Base-by-base conservation (phyloP, 1,140 invertebrate species). In the Seison nebaliae region DNA sequence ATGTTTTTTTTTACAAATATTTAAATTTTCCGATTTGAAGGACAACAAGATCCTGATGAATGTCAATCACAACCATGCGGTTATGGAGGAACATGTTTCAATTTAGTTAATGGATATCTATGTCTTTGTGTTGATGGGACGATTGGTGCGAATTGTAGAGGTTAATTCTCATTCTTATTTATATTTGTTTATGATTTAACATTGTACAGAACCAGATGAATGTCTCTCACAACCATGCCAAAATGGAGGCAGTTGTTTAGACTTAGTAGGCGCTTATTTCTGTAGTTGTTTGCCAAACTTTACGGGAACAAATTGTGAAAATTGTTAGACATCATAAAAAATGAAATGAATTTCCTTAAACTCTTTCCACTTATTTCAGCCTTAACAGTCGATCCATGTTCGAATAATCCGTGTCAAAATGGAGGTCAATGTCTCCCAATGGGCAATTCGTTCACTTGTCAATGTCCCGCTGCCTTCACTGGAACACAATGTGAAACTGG, bases 1-100 rank as follows among this genome's bases (percentile, higher is more conserved):
- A n/a, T n/a, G n/a, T n/a, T n/a, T n/a, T n/a, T n/a, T n/a, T n/a
- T n/a, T n/a, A n/a, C n/a, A n/a, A n/a, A n/a, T n/a, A n/a, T n/a
- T n/a, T n/a, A n/a, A n/a, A n/a, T n/a, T n/a, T n/a, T n/a, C n/a
- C n/a, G n/a, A n/a, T n/a, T n/a, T n/a, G n/a, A n/a, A n/a, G n/a
- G n/a, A n/a, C n/a, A n/a, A n/a, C n/a, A n/a, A n/a, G 72, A 78
- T 0, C 74, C 93, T 22, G 50, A 59, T 47, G 56, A 91, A 28
- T 39, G 42, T 18, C 2, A 22, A 18, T 31, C 28, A 19, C 15
- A 19, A 4, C 42, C 42, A 15, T 43, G 42, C 34, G 5, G 20
- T 6, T 39, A 43, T 18, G 22, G 34, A 15, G 42, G 42, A n/a
- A 43, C 35, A 20, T 43, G 42, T 28, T 26, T 28, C 9, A 37